These are phyloP conservation scores for Pristionchus japonicus DNA, from an alignment of 2,888 invertebrate genomes.

Conservation along the genomic window DNA sequence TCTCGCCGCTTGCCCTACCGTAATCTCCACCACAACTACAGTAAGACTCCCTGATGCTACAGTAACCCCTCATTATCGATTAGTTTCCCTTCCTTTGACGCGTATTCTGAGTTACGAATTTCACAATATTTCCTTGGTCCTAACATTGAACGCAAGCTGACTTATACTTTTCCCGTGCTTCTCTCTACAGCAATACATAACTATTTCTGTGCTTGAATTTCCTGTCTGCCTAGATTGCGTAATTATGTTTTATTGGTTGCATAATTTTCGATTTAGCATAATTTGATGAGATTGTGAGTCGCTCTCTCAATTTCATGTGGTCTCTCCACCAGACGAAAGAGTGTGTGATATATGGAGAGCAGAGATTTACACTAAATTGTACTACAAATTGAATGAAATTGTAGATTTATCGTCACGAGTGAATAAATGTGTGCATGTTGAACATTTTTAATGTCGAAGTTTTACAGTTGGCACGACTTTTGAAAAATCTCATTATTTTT, in stretches of 20 bases:
- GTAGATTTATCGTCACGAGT: neutral
- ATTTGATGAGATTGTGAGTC: neutral
- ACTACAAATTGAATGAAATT: neutral
- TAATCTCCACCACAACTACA: neutral
- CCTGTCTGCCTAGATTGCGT: neutral
- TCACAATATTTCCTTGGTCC: neutral
- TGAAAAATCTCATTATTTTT: too few relatives aligned
- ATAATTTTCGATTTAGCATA: neutral
- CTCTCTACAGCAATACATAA: constrained; percentile 19
- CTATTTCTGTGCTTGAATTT: neutral
- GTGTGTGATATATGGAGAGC: neutral
- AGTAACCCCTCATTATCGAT: neutral
- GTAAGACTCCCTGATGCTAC: neutral
- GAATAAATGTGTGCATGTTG: neutral
- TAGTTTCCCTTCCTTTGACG: neutral
- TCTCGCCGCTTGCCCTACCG: neutral
- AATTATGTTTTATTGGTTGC: neutral
- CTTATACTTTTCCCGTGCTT: constrained; percentile 10
- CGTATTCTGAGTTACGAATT: neutral
- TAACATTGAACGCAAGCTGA: neutral
- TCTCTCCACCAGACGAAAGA: neutral
- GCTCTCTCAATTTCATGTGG: neutral
- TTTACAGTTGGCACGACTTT: too few relatives aligned
- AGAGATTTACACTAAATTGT: neutral
- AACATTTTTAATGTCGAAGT: too few relatives aligned